Percentiles rank a stretch among this genome's conserved stretches.
These are phyloP conservation scores for Apotomis betuletana DNA, from an alignment of 2,888 invertebrate species.

Conservation along the genomic window DNA sequence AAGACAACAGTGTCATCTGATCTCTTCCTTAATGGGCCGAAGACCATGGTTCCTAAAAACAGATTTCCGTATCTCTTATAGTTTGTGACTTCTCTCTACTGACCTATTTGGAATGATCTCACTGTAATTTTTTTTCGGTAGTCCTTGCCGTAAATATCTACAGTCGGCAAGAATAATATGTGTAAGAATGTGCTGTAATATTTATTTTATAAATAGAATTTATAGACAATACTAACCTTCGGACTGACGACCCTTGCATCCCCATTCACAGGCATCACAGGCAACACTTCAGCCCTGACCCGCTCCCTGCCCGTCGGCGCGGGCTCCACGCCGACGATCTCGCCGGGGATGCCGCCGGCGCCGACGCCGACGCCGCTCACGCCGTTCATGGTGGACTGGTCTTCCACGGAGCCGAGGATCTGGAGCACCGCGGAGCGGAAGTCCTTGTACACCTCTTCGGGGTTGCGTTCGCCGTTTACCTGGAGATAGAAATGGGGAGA, in stretches of 20 bases:
- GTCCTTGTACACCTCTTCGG: conserved; percentile 93
- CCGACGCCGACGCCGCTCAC: conserved; percentile 84
- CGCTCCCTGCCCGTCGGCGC: conserved; percentile 68
- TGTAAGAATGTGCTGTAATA: no score
- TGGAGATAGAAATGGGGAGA: conserved; percentile 57
- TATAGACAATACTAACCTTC: background rate
- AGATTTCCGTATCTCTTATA: no score
- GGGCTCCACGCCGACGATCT: conserved; percentile 85
- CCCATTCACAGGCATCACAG: conserved; percentile 48
- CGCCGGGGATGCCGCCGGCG: conserved; percentile 85
- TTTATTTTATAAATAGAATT: no score
- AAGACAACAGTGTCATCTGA: no score
- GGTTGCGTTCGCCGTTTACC: conserved; percentile 95
- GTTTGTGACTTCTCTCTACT: no score
- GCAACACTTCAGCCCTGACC: conserved; percentile 33
- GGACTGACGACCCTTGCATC: conserved; percentile 49
- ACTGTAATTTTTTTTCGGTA: no score
- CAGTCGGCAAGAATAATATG: no score
- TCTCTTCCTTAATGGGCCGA: no score
- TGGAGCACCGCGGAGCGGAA: conserved; percentile 91
- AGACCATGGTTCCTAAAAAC: no score
- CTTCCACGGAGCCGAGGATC: conserved; percentile 88
- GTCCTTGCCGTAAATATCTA: no score
- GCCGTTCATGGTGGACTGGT: conserved; percentile 85
- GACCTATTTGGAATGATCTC: no score